A percentile compares a stretch with the other conserved stretches of the same genome.
phyloP scores from a whole-genome alignment of 2,113 vertebrate genomes.

The Carollia perspicillata region DNA sequence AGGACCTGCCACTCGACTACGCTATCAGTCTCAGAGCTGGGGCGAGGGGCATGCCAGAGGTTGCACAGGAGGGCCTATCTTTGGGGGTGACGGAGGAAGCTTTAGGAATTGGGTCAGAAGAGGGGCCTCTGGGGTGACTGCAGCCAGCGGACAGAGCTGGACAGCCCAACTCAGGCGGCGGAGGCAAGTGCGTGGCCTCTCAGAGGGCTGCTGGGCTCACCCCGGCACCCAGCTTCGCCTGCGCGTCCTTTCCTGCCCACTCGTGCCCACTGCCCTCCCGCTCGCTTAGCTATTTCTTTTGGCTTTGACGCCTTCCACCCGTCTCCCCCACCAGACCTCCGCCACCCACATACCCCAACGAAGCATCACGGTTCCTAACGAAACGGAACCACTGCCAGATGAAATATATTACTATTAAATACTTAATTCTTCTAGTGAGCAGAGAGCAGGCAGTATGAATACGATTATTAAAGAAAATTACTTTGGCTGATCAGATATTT shows the following conservation, averaged over 20 bases:
- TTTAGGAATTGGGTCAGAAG: neutral
- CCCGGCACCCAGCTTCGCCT: neutral
- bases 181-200: neutral
- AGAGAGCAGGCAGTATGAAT: conserved; percentile 92
- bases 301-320: neutral
- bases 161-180: neutral
- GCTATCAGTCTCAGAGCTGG: neutral
- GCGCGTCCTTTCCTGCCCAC: neutral
- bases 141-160: neutral
- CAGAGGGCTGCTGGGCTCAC: neutral
- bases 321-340: conserved; percentile 55
- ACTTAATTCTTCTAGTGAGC: conserved; percentile 91
- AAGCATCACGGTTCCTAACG: conserved; percentile 87
- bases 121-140: neutral
- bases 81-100: neutral
- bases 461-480: conserved; percentile 94
- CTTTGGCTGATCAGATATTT: conserved; percentile 95
- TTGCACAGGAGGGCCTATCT: neutral
- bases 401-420: conserved; percentile 94
- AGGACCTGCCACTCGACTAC: neutral
- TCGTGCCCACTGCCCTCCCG: neutral
- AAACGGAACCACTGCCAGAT: conserved; percentile 89
- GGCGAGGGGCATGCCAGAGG: neutral
- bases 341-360: conserved; percentile 69
- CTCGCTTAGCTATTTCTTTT: neutral